These are phyloP conservation scores for Gracilinanus agilis DNA, from an alignment of 2,113 vertebrate species.

Conservation along the genomic window DNA sequence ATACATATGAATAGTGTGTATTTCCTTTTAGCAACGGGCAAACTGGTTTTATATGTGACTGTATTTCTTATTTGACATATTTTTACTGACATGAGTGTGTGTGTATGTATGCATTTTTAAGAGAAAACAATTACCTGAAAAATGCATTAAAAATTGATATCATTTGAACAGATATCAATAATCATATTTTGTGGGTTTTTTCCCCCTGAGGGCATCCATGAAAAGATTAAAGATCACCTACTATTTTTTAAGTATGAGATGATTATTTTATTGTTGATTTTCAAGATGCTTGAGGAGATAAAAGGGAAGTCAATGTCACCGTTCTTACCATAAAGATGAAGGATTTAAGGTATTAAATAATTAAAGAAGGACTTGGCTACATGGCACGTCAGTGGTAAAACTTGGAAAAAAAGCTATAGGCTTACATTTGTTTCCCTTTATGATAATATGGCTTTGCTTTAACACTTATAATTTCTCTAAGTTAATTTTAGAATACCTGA, in stretches of 20 bases:
- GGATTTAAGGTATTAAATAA: background rate
- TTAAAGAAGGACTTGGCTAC: no score
- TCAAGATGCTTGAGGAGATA: no score
- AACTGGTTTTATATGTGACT: background rate
- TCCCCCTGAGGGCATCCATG: background rate
- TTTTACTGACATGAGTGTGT: no score
- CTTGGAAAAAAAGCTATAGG: no score
- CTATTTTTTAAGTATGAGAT: background rate
- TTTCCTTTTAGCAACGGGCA: background rate
- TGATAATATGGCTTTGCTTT: background rate
- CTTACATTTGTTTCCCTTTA: constrained; percentile 1
- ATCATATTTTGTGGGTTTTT: background rate
- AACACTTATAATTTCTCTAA: constrained; percentile 37
- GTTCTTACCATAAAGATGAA: constrained; percentile 51
- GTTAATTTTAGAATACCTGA: constrained; percentile 33
- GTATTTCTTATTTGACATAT: background rate
- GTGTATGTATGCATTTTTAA: background rate
- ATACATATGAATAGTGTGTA: background rate
- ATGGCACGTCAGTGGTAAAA: no score
- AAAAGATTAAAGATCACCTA: background rate
- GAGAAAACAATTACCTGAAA: background rate
- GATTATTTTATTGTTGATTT: constrained; percentile 10
- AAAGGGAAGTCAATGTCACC: constrained; percentile 31
- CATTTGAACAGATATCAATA: background rate
- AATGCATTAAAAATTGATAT: background rate